Evolutionary conservation across 2,888 invertebrate genomes (phyloP), one percentile per base, ranked within the genome.

Genomic region (Phorcus lineatus): DNA sequence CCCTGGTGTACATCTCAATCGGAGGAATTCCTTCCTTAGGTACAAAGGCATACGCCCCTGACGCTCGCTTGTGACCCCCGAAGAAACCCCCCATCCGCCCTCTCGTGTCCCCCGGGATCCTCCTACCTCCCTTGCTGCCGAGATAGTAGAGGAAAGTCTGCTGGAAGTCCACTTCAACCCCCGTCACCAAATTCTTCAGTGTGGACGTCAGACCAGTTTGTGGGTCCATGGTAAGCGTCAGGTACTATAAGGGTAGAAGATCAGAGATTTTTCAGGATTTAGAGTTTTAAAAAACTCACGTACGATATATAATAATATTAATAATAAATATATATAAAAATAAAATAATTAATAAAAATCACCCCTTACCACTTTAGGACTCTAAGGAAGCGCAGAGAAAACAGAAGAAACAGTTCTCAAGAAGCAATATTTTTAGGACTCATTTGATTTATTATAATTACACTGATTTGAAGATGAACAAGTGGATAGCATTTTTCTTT

Each of bases 11-110:
- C 47, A 47, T 47, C 47, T 6, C 1, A 13, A 57, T 47, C 22
- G 67, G 28, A 16, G 86, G 84, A 2, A 54, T 76, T 6, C 87
- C 87, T 31, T 88, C 85, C 47, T 90, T 89, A 4, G 94, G 93
- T 47, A 93, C 81, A 88, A 94, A 94, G 54, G 98, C 96, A 89
- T 99, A 99, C 0, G 98, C 98, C 0, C 99, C 99, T 0, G 98
- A 98, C 0, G 97, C 95, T 81, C 76, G 28, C 57, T 57, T 54
- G 57, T 76, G 76, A 3, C 57, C 57, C 57, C 76, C 76, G n/a
- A 55, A 76, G 54, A 76, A 76, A 17, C 55, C 57, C 11, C 97
- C 94, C 84, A 95, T 95, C 0, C 91, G 89, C 2, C 70, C 70
- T 40, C 70, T 70, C 3, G 31, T 70, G 70, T 70, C 70, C 40